phyloP scores from a whole-genome alignment of 2,888 invertebrate genomes.

The Apodemia mormo region DNA sequence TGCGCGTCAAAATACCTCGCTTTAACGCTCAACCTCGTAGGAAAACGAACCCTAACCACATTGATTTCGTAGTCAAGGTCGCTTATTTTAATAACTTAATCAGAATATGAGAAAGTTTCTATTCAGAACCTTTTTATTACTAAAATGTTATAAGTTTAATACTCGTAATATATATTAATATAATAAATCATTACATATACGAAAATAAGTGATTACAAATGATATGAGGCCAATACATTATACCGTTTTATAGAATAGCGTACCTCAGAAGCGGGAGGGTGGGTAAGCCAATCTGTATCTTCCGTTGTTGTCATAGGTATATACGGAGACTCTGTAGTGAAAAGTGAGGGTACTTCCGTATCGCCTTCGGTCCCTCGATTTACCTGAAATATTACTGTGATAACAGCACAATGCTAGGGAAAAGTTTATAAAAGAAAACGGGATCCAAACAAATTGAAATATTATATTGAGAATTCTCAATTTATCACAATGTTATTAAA shows the following conservation, averaged over 20 bases:
- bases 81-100: too few relatives aligned
- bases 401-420: slow-evolving; percentile 27
- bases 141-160: too few relatives aligned
- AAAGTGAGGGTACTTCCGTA: slow-evolving; percentile 48
- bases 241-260: slow-evolving; percentile 39
- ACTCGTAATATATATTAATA: too few relatives aligned
- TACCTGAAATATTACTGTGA: slow-evolving; percentile 46
- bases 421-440: not conserved
- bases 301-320: slow-evolving; percentile 65
- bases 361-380: slow-evolving; percentile 54
- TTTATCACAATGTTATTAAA: not conserved
- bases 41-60: too few relatives aligned
- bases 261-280: slow-evolving; percentile 61
- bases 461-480: too few relatives aligned
- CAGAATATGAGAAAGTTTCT: too few relatives aligned
- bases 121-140: too few relatives aligned
- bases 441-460: not conserved
- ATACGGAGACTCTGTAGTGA: slow-evolving; percentile 63
- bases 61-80: too few relatives aligned
- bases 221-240: not conserved
- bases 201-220: too few relatives aligned
- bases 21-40: too few relatives aligned
- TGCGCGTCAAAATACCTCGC: too few relatives aligned
- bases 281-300: slow-evolving; percentile 71
- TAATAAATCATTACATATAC: too few relatives aligned